Evolutionary conservation across 2,797 vertebrate genomes (phyloP), one percentile per base, ranked within the genome.

Genomic region (Scleropages formosus): DNA sequence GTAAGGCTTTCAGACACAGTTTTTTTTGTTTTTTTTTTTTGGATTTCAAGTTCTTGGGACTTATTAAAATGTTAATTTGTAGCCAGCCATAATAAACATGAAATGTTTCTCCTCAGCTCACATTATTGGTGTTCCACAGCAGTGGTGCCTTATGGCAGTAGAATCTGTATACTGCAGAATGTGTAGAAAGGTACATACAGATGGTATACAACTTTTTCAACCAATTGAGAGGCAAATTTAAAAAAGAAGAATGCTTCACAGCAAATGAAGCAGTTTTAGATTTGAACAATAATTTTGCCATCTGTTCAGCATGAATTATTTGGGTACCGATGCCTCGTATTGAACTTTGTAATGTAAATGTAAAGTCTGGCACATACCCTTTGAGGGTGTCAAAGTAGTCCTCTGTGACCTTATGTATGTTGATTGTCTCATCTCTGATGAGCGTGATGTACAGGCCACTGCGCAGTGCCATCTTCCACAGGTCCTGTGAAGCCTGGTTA

Each of bases 391-490:
- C 86, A 0, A 98, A 92, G 75, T 94, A 88, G 61, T 98, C 97
- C 85, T 98, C 97, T 0, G 94, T 89, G 80, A 96, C 90, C 63
- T 94, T 97, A 88, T 98, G 96, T 80, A 96, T 89, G 75, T 91
- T 91, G 0, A 98, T 74, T 0, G 88, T 80, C 59, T 98, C 96
- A 0, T 97, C 96, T 20, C 96, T 90, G 81, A 93, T 88, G 22
- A 98, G 90, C 31, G 87, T 90, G 84, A 98, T 47, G 78, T 88
- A 93, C 62, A 96, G 82, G 15, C 96, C 91, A 0, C 94, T 94
- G 74, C 93, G 92, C 71, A 98, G 91, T 12, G 90, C 95, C 87
- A 88, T 85, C 82, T 96, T 94, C 97, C 97, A 98, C 81, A 98
- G 87, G 31, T 93, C 92, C 87, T 89, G 93, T 63, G 94, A 96